A percentile compares a stretch with the other conserved stretches of the same genome.
phyloP scores from a whole-genome alignment of 2,888 invertebrate species.

The Lacanobia oleracea region DNA sequence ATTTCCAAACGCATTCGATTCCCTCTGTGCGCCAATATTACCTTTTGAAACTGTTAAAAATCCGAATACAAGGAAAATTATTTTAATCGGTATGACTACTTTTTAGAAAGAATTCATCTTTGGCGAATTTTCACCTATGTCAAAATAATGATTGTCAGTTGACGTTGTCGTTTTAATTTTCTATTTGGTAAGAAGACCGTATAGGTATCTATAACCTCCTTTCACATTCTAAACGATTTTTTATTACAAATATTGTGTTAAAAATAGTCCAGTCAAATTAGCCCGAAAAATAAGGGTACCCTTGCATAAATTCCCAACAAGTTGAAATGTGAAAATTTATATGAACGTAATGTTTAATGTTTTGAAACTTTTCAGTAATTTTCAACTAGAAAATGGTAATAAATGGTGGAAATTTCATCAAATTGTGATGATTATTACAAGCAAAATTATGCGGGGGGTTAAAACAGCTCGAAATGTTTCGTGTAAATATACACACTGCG shows the following conservation, averaged over 20 bases:
- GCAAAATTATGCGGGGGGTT: no score
- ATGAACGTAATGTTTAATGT: no score
- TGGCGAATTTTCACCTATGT: not conserved
- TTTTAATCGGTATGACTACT: not conserved
- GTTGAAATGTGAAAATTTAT: no score
- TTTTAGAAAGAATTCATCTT: not conserved
- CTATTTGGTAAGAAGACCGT: not conserved
- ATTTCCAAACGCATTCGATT: constrained; percentile 6
- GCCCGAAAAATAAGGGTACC: no score
- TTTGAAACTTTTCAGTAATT: no score
- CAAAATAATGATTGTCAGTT: not conserved
- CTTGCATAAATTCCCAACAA: no score
- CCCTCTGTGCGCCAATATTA: not conserved
- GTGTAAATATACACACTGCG: no score
- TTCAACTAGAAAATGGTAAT: no score
- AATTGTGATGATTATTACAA: no score
- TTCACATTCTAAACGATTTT: not conserved
- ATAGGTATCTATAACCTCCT: not conserved
- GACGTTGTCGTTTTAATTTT: not conserved
- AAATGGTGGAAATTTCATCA: no score
- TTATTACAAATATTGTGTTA: not conserved
- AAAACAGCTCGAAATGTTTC: no score
- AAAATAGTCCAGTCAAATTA: no score
- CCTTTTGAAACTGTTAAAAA: not conserved
- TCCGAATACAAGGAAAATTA: not conserved